Base-by-base conservation (phyloP, 2,797 vertebrate genomes). In the Aphelocoma californica region DNA sequence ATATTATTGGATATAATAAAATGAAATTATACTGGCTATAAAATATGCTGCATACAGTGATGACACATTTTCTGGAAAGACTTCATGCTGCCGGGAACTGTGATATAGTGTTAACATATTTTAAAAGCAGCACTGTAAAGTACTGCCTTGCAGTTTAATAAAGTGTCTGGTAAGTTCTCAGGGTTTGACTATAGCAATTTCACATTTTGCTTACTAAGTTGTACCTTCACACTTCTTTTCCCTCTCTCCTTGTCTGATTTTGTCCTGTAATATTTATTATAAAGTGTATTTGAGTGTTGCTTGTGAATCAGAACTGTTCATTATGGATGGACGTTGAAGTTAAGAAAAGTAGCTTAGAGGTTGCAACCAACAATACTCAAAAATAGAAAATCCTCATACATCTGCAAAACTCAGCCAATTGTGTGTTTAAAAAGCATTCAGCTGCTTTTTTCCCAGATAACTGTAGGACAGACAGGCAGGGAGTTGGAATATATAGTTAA, bases 41-140 rank as follows among this genome's bases (percentile, higher is more conserved):
- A 96, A 94, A 95, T 88, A 92, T 28, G 23, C 71, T 92, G 64
- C 81, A 36, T 93, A 54, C 19, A 79, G 77, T 67, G 92, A 92
- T 91, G 95, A 93, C 91, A 93, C 42, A 25, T 94, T 80, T 96
- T 96, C 91, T 97, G 95, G 95, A 94, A 95, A 92, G 82, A 69
- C 61, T 95, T 95, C 44, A n/a, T 83, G 92, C 82, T 96, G 91
- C 96, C 4, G 19, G 95, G 92, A 96, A 94, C 95, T 91, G 69
- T 86, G 91, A 95, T 96, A 94, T 12, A 86, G 89, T 81, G 92
- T 81, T 95, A 95, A 91, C 56, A 50, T 96, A 86, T 90, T 95
- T 96, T 95, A 90, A 95, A 86, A 90, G 70, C 77, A 92, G 70
- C 45, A 19, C 72, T 73, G 60, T 82, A 16, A 91, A 95, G 61